Conservation (phyloP, 1,140 invertebrate genomes). For the Pissodes strobi region DNA sequence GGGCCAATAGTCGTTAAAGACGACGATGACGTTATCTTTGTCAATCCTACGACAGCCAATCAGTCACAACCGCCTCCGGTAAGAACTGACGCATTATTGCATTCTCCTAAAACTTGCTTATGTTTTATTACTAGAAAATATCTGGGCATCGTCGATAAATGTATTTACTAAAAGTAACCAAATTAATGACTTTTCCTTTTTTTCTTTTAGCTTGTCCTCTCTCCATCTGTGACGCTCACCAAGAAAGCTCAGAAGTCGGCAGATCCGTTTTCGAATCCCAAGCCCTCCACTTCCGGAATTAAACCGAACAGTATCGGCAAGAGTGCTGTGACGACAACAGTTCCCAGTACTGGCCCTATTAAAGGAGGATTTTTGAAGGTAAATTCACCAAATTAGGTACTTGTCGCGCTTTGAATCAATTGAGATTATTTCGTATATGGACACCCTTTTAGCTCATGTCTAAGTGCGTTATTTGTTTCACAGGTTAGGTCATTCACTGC, state of each 20-base stretch:
- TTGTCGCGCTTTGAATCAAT: no score
- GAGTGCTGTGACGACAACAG: not conserved
- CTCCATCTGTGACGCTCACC: constrained; percentile 10
- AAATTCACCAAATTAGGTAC: not conserved
- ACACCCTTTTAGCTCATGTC: no score
- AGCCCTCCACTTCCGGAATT: not conserved
- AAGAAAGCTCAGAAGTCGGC: not conserved
- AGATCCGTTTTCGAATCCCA: not conserved
- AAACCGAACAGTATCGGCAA: not conserved
- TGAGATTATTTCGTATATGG: not conserved
- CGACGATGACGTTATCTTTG: constrained; percentile 50
- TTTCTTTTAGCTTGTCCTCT: not conserved
- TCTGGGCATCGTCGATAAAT: not conserved
- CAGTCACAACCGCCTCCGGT: constrained; percentile 1
- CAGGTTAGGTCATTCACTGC: constrained; percentile 45
- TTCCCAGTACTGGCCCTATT: not conserved
- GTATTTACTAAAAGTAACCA: not conserved
- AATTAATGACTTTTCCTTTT: no score
- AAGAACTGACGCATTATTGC: not conserved
- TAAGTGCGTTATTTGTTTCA: not conserved
- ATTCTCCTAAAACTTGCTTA: no score
- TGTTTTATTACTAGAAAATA: no score
- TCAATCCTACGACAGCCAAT: constrained; percentile 28
- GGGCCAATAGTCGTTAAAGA: constrained; percentile 31
- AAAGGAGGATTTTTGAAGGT: constrained; percentile 28